These are phyloP conservation scores for Oryzias curvinotus DNA, from an alignment of 2,113 vertebrate genomes.

Conservation along the genomic window DNA sequence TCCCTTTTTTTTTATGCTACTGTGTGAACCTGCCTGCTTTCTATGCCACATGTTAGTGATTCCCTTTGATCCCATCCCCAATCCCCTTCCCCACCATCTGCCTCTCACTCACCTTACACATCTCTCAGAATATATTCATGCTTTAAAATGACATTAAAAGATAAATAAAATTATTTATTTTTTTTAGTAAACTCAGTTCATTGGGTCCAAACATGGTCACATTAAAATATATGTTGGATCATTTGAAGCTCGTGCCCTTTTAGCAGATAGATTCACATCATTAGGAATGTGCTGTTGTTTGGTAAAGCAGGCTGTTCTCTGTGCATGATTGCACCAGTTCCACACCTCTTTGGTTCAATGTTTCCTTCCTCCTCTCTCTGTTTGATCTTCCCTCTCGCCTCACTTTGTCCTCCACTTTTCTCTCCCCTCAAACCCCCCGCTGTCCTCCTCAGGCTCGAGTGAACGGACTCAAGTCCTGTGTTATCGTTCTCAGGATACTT, in stretches of 20 bases:
- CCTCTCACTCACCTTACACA: conserved; percentile 40
- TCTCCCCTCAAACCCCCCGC: conserved; percentile 66
- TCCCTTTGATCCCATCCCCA: conserved; percentile 55
- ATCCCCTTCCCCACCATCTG: conserved; percentile 53
- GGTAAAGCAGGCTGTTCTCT: conserved; percentile 30
- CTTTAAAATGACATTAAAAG: conserved; percentile 12
- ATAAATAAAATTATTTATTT: not conserved
- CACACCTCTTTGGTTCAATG: conserved; percentile 29
- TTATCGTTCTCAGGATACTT: conserved; percentile 97
- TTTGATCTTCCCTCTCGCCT: conserved; percentile 31
- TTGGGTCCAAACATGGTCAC: not conserved
- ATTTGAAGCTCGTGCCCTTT: conserved; percentile 10
- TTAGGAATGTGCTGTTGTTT: conserved; percentile 27
- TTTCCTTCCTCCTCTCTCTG: conserved; percentile 28
- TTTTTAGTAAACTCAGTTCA: conserved; percentile 9
- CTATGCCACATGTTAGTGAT: conserved; percentile 58
- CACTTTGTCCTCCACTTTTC: conserved; percentile 6
- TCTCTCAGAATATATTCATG: conserved; percentile 1
- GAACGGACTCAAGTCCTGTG: conserved; percentile 98
- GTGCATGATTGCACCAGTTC: conserved; percentile 29
- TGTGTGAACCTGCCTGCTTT: conserved; percentile 79
- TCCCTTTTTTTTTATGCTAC: conserved; percentile 64
- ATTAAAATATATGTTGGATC: not conserved
- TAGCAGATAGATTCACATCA: conserved; percentile 15
- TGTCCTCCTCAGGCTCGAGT: conserved; percentile 92